Evolutionary conservation across 1,140 invertebrate genomes (phyloP), one percentile per base, ranked within the genome.

Genomic region (Lamellibrachia luymesi): DNA sequence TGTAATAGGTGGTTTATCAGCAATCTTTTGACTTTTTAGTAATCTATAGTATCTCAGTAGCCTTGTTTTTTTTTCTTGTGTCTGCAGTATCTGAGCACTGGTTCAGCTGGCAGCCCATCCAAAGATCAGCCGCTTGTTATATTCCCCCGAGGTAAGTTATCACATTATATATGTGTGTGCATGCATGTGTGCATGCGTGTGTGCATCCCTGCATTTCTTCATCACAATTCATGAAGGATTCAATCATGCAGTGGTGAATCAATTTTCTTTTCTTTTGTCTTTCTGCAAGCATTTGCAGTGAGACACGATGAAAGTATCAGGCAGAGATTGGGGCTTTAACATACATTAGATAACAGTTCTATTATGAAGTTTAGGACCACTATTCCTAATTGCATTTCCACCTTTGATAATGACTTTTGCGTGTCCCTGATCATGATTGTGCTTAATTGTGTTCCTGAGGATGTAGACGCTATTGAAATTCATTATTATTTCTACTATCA

Each of bases 21-120:
- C 17, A 56, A 80, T 80, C 13, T 80, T 17, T 4, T 80, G 64
- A 22, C 4, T 80, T 22, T 80, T 22, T 80, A 22, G 64, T 80
- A 80, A 80, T 80, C 7, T 80, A 22, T 80, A 80, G 13, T 80
- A 80, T 80, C 5, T 17, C 8, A 80, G 64, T 80, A 80, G 25
- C 25, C 17, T 8, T 56, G 52, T 80, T 80, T 10, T 80, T 80
- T 17, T 80, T 10, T 80, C 4, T 17, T 80, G 7, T 80, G 13
- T 80, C 64, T 80, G 13, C 64, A 80, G 64, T 80, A 80, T 80
- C 64, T 80, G 13, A 80, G 64, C 25, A 93, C 91, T 51, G 4
- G 93, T 93, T 80, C 27, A 64, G 92, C 91, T 93, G 80, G 93
- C 89, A 92, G 90, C 90, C 56, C 52, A 17, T 92, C 91, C 89